phyloP scores from a whole-genome alignment of 1,140 invertebrate genomes.

The Gryllus bimaculatus region DNA sequence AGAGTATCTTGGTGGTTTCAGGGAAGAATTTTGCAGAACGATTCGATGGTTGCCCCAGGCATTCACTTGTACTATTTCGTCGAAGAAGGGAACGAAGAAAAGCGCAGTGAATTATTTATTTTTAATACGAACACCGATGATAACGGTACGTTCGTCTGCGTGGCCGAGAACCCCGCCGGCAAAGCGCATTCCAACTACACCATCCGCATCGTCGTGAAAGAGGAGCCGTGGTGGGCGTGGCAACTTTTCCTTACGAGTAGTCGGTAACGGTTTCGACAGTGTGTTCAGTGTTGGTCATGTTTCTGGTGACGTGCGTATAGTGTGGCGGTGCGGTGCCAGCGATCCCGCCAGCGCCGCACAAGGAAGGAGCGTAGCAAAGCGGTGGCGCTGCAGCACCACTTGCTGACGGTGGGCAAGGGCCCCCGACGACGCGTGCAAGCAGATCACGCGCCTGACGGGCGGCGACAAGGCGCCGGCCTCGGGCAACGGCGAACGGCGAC shows the following conservation, averaged over 20 bases:
- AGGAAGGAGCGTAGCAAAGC: slow-evolving; percentile 33
- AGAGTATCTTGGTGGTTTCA: slow-evolving; percentile 66
- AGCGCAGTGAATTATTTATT: slow-evolving; percentile 64
- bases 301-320: slow-evolving; percentile 48
- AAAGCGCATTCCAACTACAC: slow-evolving; percentile 64
- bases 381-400: slow-evolving; percentile 31
- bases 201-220: slow-evolving; percentile 58
- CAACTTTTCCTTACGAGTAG: slow-evolving; percentile 55
- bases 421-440: slow-evolving; percentile 11
- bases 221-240: slow-evolving; percentile 54
- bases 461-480: slow-evolving; percentile 25
- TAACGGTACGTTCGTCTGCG: slow-evolving; percentile 71
- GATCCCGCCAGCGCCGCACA: slow-evolving; percentile 22
- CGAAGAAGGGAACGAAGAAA: slow-evolving; percentile 56
- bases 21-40: slow-evolving; percentile 51
- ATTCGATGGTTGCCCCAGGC: slow-evolving; percentile 50
- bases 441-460: slow-evolving; percentile 13
- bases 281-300: slow-evolving; percentile 40
- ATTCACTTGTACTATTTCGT: slow-evolving; percentile 55
- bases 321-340: slow-evolving; percentile 48
- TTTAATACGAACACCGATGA: slow-evolving; percentile 61
- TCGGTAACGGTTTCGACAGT: slow-evolving; percentile 53
- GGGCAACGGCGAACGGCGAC: slow-evolving; percentile 33
- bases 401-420: slow-evolving; percentile 26
- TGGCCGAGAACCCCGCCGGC: slow-evolving; percentile 74